Percentiles rank a stretch among this genome's conserved stretches.
These are phyloP conservation scores for Hyla sarda DNA, from an alignment of 2,113 vertebrate species.

Conservation along the genomic window DNA sequence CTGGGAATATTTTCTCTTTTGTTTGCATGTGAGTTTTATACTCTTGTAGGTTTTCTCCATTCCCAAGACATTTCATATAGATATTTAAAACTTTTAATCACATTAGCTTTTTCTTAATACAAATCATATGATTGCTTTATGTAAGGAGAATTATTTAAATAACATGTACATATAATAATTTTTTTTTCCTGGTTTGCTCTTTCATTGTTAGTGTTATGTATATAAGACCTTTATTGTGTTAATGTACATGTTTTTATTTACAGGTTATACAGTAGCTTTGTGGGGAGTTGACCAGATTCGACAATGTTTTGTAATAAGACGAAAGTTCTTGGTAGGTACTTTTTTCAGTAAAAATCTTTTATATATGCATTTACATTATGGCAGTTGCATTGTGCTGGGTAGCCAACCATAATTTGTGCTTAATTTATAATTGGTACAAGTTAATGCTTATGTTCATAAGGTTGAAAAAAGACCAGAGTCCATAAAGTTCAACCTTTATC, in stretches of 20 bases:
- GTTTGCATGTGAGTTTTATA: not conserved
- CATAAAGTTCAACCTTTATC: too few species aligned
- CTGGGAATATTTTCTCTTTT: not conserved
- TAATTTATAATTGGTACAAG: too few species aligned
- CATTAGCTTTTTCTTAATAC: not conserved
- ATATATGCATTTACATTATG: not conserved
- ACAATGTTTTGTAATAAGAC: conserved; percentile 70
- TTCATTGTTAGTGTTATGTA: not conserved
- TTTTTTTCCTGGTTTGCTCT: too few species aligned
- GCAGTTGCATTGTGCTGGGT: not conserved
- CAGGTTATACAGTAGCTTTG: conserved; percentile 62
- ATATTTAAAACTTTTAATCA: not conserved
- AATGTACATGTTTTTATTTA: not conserved
- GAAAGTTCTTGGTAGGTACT: conserved; percentile 67
- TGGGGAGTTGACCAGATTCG: conserved; percentile 65
- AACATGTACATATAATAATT: not conserved
- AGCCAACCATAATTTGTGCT: too few species aligned
- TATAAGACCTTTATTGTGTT: not conserved
- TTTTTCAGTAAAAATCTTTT: not conserved
- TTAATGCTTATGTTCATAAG: too few species aligned
- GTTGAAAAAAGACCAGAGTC: too few species aligned
- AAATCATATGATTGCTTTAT: not conserved
- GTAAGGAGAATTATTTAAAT: not conserved
- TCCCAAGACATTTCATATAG: not conserved
- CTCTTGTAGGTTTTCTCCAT: not conserved